Percentiles rank a stretch among this genome's conserved stretches.
Conservation (phyloP, 2,113 vertebrate genomes). For the Ranitomeya imitator region DNA sequence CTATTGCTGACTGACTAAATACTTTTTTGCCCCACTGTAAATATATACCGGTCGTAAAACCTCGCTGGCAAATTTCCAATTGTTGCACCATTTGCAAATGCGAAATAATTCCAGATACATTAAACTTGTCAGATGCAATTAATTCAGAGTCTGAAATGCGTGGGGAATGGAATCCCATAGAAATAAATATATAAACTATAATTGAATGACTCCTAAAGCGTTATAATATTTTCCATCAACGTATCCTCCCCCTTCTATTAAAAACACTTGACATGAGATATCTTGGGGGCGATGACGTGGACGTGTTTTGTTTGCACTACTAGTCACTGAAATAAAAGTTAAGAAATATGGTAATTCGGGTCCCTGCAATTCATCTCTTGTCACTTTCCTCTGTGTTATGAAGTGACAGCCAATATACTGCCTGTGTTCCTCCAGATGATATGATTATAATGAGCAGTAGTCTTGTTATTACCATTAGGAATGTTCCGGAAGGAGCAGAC, state of each 20-base stretch:
- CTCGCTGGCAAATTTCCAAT: conserved; percentile 2
- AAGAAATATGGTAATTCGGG: conserved; percentile 23
- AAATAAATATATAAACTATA: conserved; percentile 4
- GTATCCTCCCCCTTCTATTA: background rate
- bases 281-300: background rate
- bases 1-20: too few species aligned
- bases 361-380: conserved; percentile 32
- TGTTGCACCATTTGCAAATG: background rate
- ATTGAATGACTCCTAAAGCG: background rate
- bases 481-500: conserved; percentile 3
- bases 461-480: conserved; percentile 37
- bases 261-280: background rate
- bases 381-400: conserved; percentile 16
- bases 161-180: background rate
- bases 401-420: conserved; percentile 30
- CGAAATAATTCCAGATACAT: background rate
- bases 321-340: conserved; percentile 32
- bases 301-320: background rate
- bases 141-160: background rate
- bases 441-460: conserved; percentile 24
- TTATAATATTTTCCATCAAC: background rate
- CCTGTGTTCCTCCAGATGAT: conserved; percentile 1
- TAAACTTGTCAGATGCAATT: conserved; percentile 45
- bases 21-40: too few species aligned
- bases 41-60: background rate